Percentiles rank a stretch among this genome's conserved stretches.
phyloP scores from a whole-genome alignment of 2,797 vertebrate species.

The Emydoidea blandingii region DNA sequence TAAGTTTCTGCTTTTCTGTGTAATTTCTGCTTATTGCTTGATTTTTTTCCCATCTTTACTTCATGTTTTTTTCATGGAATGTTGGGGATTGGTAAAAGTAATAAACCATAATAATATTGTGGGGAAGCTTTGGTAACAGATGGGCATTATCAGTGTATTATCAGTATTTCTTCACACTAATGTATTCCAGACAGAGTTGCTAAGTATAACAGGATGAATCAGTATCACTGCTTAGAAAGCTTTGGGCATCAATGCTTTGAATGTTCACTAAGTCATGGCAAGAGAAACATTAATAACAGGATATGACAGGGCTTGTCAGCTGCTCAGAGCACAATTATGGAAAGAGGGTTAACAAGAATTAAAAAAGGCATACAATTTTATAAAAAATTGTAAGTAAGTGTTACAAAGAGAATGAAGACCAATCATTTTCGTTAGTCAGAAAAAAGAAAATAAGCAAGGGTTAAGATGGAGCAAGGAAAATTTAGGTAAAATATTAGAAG shows the following conservation, averaged over 20 bases:
- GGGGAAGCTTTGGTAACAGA: slow-evolving; percentile 32
- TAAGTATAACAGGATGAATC: slow-evolving; percentile 9
- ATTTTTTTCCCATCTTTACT: slow-evolving; percentile 76
- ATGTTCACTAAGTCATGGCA: slow-evolving; percentile 17
- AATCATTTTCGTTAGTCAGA: background rate
- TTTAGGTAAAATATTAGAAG: background rate
- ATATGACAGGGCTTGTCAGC: background rate
- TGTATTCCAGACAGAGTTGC: slow-evolving; percentile 40
- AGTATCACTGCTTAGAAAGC: slow-evolving; percentile 30
- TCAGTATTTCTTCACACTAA: slow-evolving; percentile 48
- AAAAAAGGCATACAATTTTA: background rate
- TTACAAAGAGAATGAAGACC: background rate
- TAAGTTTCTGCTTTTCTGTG: slow-evolving; percentile 85
- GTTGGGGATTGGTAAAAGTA: slow-evolving; percentile 59
- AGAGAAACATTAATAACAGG: background rate
- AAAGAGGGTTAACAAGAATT: background rate
- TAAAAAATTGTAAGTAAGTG: no score
- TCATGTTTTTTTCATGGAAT: slow-evolving; percentile 78
- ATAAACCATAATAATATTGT: slow-evolving; percentile 40
- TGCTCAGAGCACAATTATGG: background rate
- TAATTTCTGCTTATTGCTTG: slow-evolving; percentile 82
- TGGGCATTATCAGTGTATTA: slow-evolving; percentile 4
- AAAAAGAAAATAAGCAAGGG: slow-evolving; percentile 16
- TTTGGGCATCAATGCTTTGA: slow-evolving; percentile 34
- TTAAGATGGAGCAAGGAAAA: background rate